Conservation (phyloP, 2,113 vertebrate species). For the Ochotona princeps region DNA sequence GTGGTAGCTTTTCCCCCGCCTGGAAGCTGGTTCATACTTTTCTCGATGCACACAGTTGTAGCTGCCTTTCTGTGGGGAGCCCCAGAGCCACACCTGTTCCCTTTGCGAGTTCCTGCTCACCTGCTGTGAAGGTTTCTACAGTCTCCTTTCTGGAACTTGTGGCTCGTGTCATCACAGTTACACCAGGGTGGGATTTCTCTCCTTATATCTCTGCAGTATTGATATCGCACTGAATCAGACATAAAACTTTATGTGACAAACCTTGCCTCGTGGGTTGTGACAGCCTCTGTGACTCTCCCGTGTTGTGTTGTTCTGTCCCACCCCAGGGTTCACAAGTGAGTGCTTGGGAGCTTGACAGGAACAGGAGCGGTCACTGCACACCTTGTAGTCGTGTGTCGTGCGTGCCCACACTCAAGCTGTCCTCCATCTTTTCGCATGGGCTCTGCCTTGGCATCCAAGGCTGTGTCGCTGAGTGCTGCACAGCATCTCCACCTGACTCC, state of each 20-base stretch:
- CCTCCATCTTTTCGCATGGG: background rate
- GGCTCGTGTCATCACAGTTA: constrained; percentile 5
- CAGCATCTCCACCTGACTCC: background rate
- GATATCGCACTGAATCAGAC: constrained; percentile 1
- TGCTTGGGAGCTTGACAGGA: background rate
- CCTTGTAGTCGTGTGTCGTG: too few relatives aligned
- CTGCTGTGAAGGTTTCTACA: background rate
- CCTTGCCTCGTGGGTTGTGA: background rate
- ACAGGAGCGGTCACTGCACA: background rate
- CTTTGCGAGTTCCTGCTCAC: background rate
- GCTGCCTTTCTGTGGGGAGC: background rate
- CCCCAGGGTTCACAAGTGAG: background rate
- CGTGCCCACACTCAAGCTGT: background rate
- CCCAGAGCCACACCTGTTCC: background rate
- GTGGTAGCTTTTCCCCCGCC: background rate
- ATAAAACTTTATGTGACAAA: constrained; percentile 37
- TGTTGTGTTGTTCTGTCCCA: background rate
- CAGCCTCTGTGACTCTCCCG: background rate
- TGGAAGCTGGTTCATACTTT: background rate
- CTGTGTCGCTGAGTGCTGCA: background rate
- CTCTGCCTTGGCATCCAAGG: background rate
- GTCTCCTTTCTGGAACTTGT: background rate
- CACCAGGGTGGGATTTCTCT: background rate
- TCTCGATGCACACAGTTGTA: background rate
- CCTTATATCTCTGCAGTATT: background rate